Percentiles rank a stretch among this genome's conserved stretches.
phyloP scores from a whole-genome alignment of 2,113 vertebrate genomes.

The Laterallus jamaicensis region DNA sequence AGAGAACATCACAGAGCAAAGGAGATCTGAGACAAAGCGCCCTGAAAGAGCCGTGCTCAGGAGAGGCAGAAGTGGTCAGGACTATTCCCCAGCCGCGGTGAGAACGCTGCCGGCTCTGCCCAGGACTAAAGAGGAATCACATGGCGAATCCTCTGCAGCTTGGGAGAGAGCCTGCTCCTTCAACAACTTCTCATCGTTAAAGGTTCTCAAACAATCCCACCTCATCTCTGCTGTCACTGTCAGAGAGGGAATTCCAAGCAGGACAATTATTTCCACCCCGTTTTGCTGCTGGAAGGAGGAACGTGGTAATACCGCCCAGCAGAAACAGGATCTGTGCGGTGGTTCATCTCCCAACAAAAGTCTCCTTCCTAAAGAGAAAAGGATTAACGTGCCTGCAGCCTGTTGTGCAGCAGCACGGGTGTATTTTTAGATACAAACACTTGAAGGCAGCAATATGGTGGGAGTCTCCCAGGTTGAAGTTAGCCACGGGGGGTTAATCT shows the following conservation, averaged over 20 bases:
- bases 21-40: not conserved
- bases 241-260: constrained; percentile 50
- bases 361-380: not conserved
- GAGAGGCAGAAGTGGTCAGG: not conserved
- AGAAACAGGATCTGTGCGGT: not conserved
- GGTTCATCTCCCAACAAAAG: not conserved
- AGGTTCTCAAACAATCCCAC: constrained; percentile 34
- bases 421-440: constrained; percentile 13
- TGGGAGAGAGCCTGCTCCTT: not conserved
- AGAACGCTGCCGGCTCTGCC: not conserved
- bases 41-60: not conserved
- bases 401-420: not conserved
- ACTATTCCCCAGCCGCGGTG: fast-evolving
- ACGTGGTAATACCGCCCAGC: not conserved
- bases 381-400: not conserved
- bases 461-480: constrained; percentile 36
- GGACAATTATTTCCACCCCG: not conserved
- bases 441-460: not conserved
- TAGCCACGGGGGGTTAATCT: not conserved
- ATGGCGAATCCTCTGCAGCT: not conserved
- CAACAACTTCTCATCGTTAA: not conserved
- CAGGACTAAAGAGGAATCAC: not conserved
- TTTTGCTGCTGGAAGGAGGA: not conserved
- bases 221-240: constrained; percentile 31
- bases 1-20: not conserved